Base-by-base conservation (phyloP, 2,113 vertebrate genomes). In the Rhombomys opimus region DNA sequence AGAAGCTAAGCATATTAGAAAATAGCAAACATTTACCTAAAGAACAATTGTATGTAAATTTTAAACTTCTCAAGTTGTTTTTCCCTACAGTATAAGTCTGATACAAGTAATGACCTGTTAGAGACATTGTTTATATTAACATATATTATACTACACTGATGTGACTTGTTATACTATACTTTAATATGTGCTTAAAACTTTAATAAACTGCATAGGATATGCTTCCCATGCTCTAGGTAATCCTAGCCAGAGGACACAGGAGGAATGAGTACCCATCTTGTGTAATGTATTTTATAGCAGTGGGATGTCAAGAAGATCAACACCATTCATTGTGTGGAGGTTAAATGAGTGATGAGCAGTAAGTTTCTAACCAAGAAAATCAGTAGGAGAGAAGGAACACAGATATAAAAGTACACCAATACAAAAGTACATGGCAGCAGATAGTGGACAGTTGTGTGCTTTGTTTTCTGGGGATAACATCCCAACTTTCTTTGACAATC, bases 181-280 rank as follows among this genome's bases (percentile, higher is more conserved):
- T 93, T 86, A 90, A 94, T 84, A 95, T 96, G 84, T 85, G 1
- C 35, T 73, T 61, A 77, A 63, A 30, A 68, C 12, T 93, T 93
- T 87, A 80, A 87, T 87, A 72, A 95, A 87, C 57, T 20, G 41
- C 27, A 87, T 32, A 65, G 50, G 23, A 65, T 22, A 50, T 12
- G 65, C 11, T 89, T 30, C 27, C 59, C 35, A 3, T 73, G n/a
- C 27, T 68, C 32, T 18, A 61, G 92, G 23, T 78, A 76, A 23
- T 67, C 65, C 78, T 20, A 68, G 68, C n/a, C 78, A 92, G 23
- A 87, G 59, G 20, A 92, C 18, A 30, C 14, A 82, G 18, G 17
- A 88, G 15, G 46, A 35, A 12, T 67, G 9, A 90, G 15, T 35
- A 14, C 38, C 25, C 52, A 61, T 41, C 61, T 84, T 38, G 50